Evolutionary conservation across 2,797 vertebrate genomes (phyloP), one percentile per base, ranked within the genome.

Genomic region (Hydrocynus forskahlii): DNA sequence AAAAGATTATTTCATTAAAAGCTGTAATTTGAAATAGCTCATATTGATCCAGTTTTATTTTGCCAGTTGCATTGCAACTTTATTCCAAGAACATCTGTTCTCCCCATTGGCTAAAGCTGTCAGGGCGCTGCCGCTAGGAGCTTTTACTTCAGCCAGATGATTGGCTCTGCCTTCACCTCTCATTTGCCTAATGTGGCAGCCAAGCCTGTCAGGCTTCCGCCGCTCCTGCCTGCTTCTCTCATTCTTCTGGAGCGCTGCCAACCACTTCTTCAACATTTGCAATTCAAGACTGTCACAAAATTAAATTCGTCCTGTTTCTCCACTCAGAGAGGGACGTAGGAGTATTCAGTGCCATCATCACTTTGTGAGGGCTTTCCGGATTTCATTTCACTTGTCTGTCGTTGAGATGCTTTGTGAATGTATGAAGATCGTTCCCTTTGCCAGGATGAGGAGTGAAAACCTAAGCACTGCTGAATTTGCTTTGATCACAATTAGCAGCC

Each of bases 281-380:
- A 86, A 88, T 88, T 84, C 81, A 83, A 86, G 87, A 83, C 86
- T 81, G 85, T 86, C 87, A 86, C 16, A 5, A 88, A 89, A 90
- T 87, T 87, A 81, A 86, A 88, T 84, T 86, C 72, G 72, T 80
- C 86, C 85, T 70, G 67, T 77, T 74, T 78, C 79, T 70, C 70
- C 29, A 25, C 71, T 76, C 50, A 19, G 78, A 76, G 82, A 77
- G 80, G 79, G 72, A 86, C 67, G 75, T 85, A 79, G 87, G 81
- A 86, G 83, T 85, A 82, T 85, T 84, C 75, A 81, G 75, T 80
- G 80, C 76, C 86, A 86, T 81, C 78, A 87, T 84, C 78, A 77
- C 85, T 84, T 82, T 87, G 81, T 50, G 76, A 84, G 78, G 69
- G 67, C 62, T 84, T 84, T 79, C 84, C 75, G 75, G 83, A 82